Conservation (phyloP, 2,888 invertebrate genomes). For the Gari tellinella region DNA sequence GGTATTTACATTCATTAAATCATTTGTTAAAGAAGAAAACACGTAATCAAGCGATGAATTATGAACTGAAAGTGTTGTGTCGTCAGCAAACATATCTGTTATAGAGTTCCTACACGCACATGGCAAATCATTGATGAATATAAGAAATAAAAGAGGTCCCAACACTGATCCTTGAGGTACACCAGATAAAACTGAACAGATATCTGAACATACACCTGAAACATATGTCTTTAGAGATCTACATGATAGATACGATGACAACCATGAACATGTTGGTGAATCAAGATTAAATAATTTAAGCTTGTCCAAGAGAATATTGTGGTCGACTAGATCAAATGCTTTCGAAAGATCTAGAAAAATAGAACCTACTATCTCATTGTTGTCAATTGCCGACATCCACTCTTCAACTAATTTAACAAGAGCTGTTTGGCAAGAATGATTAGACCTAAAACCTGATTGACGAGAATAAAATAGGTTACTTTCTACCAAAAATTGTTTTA, state of each 20-base stretch:
- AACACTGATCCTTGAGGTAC: conserved; percentile 2
- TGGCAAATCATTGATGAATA: conserved; percentile 5
- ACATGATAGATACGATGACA: background rate
- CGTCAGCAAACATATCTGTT: no score
- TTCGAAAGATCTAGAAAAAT: background rate
- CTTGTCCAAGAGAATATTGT: conserved; percentile 1
- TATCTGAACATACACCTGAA: no score
- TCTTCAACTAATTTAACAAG: background rate
- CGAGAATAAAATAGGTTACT: background rate
- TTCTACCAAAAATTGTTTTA: background rate
- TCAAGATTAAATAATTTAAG: background rate
- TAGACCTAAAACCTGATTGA: conserved; percentile 7
- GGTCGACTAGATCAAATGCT: background rate
- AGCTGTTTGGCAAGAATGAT: conserved; percentile 13
- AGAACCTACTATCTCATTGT: background rate
- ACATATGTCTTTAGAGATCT: no score
- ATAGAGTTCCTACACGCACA: no score
- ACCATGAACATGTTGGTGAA: background rate
- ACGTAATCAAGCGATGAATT: no score
- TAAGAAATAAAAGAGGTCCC: background rate
- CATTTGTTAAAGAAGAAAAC: no score
- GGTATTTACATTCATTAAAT: no score
- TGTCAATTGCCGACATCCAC: background rate
- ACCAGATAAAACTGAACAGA: no score
- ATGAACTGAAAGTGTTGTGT: no score